These are phyloP conservation scores for Phaenicophaeus curvirostris DNA, from an alignment of 2,797 vertebrate species.

Conservation along the genomic window DNA sequence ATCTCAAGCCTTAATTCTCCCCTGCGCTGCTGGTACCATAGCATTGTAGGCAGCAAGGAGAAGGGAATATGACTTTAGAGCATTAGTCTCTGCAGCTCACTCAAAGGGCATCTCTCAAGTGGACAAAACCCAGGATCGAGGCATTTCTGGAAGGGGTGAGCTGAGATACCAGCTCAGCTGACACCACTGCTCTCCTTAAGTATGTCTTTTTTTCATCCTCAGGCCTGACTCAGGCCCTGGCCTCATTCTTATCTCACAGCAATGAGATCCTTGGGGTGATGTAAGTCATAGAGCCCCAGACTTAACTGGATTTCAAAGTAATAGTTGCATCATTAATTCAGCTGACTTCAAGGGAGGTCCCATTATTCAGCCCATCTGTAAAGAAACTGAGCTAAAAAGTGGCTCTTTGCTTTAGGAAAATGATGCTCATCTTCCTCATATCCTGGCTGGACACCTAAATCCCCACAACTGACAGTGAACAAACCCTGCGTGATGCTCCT, in stretches of 20 bases:
- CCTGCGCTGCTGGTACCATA: background rate
- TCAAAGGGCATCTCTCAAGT: background rate
- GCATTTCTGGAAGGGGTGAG: background rate
- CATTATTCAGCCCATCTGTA: conserved; percentile 17
- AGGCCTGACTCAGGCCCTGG: background rate
- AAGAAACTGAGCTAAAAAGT: background rate
- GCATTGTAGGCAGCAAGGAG: background rate
- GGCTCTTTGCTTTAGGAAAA: background rate
- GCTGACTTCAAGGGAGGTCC: background rate
- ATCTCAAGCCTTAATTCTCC: background rate
- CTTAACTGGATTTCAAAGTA: conserved; percentile 35
- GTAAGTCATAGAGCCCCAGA: background rate
- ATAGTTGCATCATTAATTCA: background rate
- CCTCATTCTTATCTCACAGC: background rate
- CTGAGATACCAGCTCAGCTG: background rate
- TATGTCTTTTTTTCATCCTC: background rate
- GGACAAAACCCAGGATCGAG: background rate
- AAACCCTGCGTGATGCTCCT: background rate
- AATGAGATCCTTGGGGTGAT: background rate
- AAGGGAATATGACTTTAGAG: background rate
- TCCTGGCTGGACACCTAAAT: background rate
- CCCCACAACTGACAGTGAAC: background rate
- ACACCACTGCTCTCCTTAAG: background rate
- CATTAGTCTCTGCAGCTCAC: background rate
- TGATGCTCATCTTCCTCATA: background rate